Base-by-base conservation (phyloP, 2,888 invertebrate genomes). In the Cosmopolites sordidus region DNA sequence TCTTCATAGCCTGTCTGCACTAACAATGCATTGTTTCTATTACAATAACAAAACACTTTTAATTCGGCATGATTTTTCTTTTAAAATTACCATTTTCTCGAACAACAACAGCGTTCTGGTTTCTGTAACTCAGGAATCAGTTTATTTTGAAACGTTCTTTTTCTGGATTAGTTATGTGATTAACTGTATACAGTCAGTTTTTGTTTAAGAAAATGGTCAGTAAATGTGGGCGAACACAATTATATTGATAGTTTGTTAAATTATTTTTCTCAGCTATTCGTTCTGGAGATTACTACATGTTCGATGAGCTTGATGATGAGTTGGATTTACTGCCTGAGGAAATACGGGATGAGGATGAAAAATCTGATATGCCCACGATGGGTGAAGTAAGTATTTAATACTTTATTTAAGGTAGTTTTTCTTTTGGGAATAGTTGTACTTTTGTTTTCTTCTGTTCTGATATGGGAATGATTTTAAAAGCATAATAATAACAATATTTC, bases 221-320 rank as follows among this genome's bases (percentile, higher is more conserved):
- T 5, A 11, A 33, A 33, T 9, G 11, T 33, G 3, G 11, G 11
- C 5, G 11, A 9, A 8, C 8, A 22, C 22, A 22, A 3, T 5
- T 33, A 4, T 33, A 33, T 33, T 33, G n/a, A 33, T 33, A 12
- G 3, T n/a, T 33, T 33, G n/a, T 33, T 12, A 4, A 12, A 12
- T n/a, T 12, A 4, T 9, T 33, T 33, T 33, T 33, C 33, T 12
- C 22, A 99, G 99, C 98, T 46, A 88, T 98, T 54, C 86, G 97
- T 46, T 96, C 96, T 55, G 99, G 98, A 14, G 99, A 99, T 76
- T 98, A 99, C 77, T 98, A 96, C 77, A 95, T 99, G 94, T 99
- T 99, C 77, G 96, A 97, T 69, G 95, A 96, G 62, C 82, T 89
- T 68, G 88, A 89, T 66, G 87, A 89, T 38, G 81, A 87, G 58